Evolutionary conservation across 35 echinoderm and acorn worm species (phyloP).

Genomic region (Apostichopus japonicus): DNA sequence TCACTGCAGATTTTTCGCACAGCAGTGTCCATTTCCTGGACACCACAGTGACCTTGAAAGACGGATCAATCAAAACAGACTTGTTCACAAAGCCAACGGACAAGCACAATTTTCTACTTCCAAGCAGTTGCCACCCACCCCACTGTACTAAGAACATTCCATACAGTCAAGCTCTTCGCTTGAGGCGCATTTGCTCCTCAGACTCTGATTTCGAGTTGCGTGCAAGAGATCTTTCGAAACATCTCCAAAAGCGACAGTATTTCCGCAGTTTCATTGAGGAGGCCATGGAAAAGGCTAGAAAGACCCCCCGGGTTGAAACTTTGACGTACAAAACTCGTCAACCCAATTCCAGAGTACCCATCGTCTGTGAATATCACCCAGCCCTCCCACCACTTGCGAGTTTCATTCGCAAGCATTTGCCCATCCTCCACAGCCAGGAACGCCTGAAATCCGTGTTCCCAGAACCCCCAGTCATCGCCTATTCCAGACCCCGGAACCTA

Average conservation of each 20-base stretch:
- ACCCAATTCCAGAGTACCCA: not conserved
- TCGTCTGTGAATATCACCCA: slow-evolving; percentile 1
- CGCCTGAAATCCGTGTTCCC: not conserved
- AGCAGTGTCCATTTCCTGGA: slow-evolving; percentile 32
- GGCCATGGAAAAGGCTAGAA: not conserved
- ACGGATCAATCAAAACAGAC: slow-evolving; percentile 24
- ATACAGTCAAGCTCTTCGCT: slow-evolving; percentile 26
- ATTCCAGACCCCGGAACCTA: no score
- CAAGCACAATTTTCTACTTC: slow-evolving; percentile 16
- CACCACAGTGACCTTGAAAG: slow-evolving; percentile 39
- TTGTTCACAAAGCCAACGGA: slow-evolving; percentile 29
- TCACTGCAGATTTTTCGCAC: not conserved
- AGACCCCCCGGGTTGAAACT: not conserved
- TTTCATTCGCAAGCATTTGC: not conserved
- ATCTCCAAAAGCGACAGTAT: slow-evolving; percentile 19
- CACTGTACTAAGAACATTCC: slow-evolving; percentile 22
- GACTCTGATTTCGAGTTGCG: not conserved
- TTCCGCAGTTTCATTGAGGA: not conserved
- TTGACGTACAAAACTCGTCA: slow-evolving; percentile 12
- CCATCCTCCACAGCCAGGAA: not conserved
- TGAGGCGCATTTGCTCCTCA: not conserved
- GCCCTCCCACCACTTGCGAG: not conserved
- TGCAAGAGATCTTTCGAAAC: not conserved
- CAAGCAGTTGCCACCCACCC: slow-evolving; percentile 32
- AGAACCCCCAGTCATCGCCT: no score